Conservation (phyloP, 2,797 vertebrate species). For the Masticophis lateralis region DNA sequence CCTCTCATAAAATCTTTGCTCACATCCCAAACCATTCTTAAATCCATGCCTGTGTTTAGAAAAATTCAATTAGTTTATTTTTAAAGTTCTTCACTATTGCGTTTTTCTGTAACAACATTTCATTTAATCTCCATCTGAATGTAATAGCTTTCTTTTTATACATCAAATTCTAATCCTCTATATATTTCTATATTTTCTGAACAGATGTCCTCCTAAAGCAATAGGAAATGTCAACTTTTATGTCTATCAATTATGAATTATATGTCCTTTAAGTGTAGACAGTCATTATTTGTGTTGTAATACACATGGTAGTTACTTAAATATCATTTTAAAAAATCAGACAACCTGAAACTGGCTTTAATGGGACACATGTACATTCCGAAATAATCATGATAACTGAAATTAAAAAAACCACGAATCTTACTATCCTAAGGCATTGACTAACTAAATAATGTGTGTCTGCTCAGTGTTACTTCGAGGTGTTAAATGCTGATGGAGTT, state of each 20-base stretch:
- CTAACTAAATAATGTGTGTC: background rate
- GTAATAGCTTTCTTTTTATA: background rate
- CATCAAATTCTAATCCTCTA: background rate
- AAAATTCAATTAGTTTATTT: background rate
- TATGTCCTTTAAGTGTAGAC: background rate
- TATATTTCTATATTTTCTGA: background rate
- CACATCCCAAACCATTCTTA: no score
- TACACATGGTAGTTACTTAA: background rate
- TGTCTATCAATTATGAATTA: background rate
- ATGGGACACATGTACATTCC: background rate
- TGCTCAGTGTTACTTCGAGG: background rate
- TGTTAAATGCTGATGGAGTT: background rate
- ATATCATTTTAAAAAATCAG: background rate
- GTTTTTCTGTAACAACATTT: background rate
- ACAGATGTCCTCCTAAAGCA: background rate
- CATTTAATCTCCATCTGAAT: background rate
- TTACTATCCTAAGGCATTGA: background rate
- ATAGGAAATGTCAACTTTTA: background rate
- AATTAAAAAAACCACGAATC: background rate
- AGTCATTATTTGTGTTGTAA: background rate
- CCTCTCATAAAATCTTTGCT: no score
- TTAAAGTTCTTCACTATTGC: background rate
- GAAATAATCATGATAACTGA: background rate
- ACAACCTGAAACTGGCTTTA: background rate
- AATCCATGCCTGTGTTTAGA: background rate